These are phyloP conservation scores for Ferrisia virgata DNA, from an alignment of 2,888 invertebrate genomes.

Conservation along the genomic window DNA sequence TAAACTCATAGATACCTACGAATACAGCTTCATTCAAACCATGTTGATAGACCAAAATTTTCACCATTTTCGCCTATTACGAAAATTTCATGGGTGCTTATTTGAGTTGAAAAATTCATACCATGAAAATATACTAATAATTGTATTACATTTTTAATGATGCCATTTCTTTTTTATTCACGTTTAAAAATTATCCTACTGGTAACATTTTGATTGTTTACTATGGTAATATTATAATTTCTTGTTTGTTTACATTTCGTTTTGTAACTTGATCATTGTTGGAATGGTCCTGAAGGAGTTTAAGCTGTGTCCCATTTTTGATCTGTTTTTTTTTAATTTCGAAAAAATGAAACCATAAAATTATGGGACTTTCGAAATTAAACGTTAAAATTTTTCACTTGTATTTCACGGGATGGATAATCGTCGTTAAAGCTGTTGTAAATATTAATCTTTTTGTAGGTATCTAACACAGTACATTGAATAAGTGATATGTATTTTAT, in stretches of 20 bases:
- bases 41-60: not conserved
- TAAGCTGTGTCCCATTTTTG: not conserved
- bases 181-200: not conserved
- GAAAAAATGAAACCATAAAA: not conserved
- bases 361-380: not conserved
- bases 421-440: not conserved
- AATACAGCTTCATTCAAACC: not conserved
- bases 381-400: not conserved
- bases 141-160: not conserved
- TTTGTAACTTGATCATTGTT: not conserved
- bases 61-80: not conserved
- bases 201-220: constrained; percentile 17
- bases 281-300: not conserved
- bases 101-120: not conserved
- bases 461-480: no score
- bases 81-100: not conserved
- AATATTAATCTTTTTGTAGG: not conserved
- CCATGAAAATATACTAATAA: not conserved
- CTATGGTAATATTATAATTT: not conserved
- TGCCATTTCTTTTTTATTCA: no score
- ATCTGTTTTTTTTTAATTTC: not conserved
- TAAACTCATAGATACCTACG: constrained; percentile 2
- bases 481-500: not conserved
- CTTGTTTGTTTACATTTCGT: constrained; percentile 19
- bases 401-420: not conserved